phyloP scores from a whole-genome alignment of 1,140 invertebrate species.

The Araneus ventricosus region DNA sequence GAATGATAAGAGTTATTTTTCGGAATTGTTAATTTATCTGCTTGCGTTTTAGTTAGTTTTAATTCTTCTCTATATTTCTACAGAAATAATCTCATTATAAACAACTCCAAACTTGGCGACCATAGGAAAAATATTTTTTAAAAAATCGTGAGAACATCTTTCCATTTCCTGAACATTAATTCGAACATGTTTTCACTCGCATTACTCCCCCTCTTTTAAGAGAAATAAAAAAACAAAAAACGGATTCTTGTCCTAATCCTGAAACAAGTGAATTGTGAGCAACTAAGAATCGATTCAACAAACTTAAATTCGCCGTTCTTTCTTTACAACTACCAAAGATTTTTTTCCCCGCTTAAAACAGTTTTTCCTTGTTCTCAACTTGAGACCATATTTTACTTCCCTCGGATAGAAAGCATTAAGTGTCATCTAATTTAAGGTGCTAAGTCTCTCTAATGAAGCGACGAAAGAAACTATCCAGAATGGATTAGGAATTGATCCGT shows the following conservation, averaged over 20 bases:
- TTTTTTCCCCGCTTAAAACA: background rate
- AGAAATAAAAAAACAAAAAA: background rate
- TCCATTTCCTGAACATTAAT: background rate
- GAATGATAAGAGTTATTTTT: too few relatives aligned
- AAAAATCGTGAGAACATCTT: background rate
- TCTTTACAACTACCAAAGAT: background rate
- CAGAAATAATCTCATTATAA: too few relatives aligned
- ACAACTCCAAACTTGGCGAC: too few relatives aligned
- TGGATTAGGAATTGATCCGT: conserved; percentile 46
- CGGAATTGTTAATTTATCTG: too few relatives aligned
- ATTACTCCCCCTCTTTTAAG: background rate
- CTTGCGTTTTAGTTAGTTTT: too few relatives aligned
- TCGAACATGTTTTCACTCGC: background rate
- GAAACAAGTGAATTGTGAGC: conserved; percentile 15
- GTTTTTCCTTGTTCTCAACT: background rate
- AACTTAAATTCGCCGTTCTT: background rate
- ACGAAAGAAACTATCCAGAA: conserved; percentile 6
- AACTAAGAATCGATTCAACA: background rate
- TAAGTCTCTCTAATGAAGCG: conserved; percentile 43
- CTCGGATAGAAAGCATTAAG: conserved; percentile 20
- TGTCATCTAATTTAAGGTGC: conserved; percentile 50
- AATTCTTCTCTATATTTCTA: too few relatives aligned
- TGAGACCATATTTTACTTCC: background rate
- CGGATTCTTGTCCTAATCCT: background rate
- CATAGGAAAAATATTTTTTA: background rate